Percentiles rank a stretch among this genome's conserved stretches.
Conservation (phyloP, 2,797 vertebrate genomes). For the Lophura swinhoii region DNA sequence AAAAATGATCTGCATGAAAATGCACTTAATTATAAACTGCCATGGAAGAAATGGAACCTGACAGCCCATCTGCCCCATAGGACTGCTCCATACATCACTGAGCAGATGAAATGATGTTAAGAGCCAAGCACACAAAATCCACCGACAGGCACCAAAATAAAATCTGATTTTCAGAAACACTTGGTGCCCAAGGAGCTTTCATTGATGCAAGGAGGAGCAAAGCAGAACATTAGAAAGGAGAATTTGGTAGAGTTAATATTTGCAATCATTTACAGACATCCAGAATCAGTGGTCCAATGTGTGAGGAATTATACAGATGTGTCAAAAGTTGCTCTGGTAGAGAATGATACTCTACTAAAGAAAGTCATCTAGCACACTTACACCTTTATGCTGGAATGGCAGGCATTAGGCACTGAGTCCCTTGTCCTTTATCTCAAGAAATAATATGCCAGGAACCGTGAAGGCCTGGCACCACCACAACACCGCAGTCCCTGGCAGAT, state of each 20-base stretch:
- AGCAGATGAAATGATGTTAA: conserved; percentile 2
- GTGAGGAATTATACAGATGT: background rate
- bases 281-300: background rate
- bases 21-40: conserved; percentile 55
- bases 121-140: background rate
- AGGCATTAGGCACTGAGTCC: background rate
- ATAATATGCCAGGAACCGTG: background rate
- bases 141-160: background rate
- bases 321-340: background rate
- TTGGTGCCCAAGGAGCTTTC: background rate
- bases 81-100: background rate
- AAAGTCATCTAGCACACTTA: background rate
- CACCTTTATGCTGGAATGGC: background rate
- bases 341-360: background rate
- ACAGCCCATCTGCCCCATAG: conserved; percentile 23
- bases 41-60: conserved; percentile 39
- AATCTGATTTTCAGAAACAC: background rate
- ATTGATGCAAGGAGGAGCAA: background rate
- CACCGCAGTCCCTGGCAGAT: background rate
- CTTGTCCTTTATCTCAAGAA: background rate
- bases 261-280: background rate
- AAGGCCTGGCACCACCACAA: accelerated
- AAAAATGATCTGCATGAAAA: conserved; percentile 63
- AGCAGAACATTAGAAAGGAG: background rate
- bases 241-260: background rate